A percentile compares a stretch with the other conserved stretches of the same genome.
These are phyloP conservation scores for Malthinus seriepunctatus DNA, from an alignment of 2,888 invertebrate genomes.

Conservation along the genomic window DNA sequence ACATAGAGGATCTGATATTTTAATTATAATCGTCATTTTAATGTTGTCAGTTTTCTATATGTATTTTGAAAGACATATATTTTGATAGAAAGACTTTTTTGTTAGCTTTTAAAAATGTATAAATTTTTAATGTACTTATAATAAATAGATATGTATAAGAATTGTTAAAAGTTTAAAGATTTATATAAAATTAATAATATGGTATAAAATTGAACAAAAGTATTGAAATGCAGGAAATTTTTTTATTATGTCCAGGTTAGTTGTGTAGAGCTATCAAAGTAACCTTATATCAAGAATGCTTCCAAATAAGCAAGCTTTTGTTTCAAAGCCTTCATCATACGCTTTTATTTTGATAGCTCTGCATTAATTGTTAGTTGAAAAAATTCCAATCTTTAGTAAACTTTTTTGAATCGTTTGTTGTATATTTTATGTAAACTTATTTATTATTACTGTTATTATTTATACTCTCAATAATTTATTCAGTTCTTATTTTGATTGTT, in stretches of 20 bases:
- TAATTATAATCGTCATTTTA: constrained; percentile 40
- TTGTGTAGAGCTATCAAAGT: no score
- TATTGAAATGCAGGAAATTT: no score
- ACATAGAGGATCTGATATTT: constrained; percentile 31
- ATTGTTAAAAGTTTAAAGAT: not conserved
- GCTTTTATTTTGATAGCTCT: no score
- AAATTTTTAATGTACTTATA: constrained; percentile 1
- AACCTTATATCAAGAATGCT: no score
- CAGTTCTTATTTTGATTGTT: constrained; percentile 10
- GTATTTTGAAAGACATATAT: constrained; percentile 26
- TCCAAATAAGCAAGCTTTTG: no score
- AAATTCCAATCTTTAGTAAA: no score
- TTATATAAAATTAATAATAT: not conserved
- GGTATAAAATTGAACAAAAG: not conserved
- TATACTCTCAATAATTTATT: not conserved
- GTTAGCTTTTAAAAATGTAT: not conserved
- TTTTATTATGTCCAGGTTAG: no score
- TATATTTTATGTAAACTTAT: no score
- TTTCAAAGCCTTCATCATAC: no score
- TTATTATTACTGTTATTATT: no score
- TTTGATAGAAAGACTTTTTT: constrained; percentile 33
- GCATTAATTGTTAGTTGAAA: no score
- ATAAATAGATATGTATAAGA: constrained; percentile 1
- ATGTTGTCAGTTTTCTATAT: constrained; percentile 43
- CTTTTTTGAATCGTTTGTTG: no score